Evolutionary conservation across 2,113 vertebrate genomes (phyloP).

Genomic region (Thunnus thynnus): DNA sequence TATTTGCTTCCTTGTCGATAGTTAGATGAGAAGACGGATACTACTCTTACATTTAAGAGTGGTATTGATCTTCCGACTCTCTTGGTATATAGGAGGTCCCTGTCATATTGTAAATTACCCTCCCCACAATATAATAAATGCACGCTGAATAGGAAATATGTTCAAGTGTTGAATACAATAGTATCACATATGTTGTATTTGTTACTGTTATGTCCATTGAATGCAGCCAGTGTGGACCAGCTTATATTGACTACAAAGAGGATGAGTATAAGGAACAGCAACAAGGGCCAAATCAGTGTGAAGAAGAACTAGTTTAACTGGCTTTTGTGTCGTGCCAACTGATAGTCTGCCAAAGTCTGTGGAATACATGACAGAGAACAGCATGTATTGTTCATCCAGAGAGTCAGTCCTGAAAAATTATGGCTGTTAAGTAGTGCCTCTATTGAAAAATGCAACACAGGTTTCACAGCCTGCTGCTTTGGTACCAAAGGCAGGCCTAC

Average conservation of each 20-base stretch:
- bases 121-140: background rate
- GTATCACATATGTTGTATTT: background rate
- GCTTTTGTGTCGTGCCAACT: constrained; percentile 50
- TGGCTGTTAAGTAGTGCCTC: background rate
- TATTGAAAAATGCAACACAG: constrained; percentile 4
- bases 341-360: constrained; percentile 53
- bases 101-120: background rate
- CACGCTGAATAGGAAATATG: background rate
- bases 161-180: background rate
- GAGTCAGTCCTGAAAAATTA: constrained; percentile 16
- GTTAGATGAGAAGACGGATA: too few species aligned
- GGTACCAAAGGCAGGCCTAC: constrained; percentile 12
- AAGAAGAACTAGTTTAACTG: constrained; percentile 36
- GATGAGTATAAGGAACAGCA: background rate
- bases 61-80: too few species aligned
- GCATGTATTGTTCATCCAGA: constrained; percentile 26
- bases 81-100: too few species aligned
- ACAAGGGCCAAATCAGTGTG: constrained; percentile 18
- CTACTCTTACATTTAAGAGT: too few species aligned
- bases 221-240: background rate
- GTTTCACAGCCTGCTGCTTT: constrained; percentile 19
- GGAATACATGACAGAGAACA: constrained; percentile 37
- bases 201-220: background rate
- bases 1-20: too few species aligned
- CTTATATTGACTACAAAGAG: constrained; percentile 29